These are phyloP conservation scores for Hyperopisus bebe DNA, from an alignment of 2,113 vertebrate species.

Conservation along the genomic window DNA sequence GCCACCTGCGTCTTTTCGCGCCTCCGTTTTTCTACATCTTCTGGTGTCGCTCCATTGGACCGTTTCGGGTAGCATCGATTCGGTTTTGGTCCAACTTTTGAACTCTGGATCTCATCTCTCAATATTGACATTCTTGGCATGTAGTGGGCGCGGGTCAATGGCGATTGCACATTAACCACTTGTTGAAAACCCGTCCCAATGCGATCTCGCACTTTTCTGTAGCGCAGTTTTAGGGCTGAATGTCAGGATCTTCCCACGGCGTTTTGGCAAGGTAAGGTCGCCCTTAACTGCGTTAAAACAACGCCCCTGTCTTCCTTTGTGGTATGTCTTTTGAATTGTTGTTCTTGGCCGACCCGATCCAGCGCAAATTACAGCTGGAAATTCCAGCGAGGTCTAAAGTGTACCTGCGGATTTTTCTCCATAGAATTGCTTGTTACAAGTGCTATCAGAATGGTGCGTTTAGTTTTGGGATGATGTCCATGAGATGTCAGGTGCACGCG, in stretches of 20 bases:
- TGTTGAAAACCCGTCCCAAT: conserved; percentile 26
- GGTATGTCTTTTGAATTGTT: not conserved
- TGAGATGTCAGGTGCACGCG: not conserved
- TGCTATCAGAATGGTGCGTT: not conserved
- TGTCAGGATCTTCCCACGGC: conserved; percentile 10
- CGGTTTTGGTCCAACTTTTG: conserved; percentile 16
- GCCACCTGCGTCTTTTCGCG: not conserved
- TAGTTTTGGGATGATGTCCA: not conserved
- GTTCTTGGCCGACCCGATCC: not conserved
- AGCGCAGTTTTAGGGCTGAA: conserved; percentile 6
- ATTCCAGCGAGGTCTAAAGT: not conserved
- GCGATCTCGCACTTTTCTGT: not conserved
- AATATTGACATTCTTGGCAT: conserved; percentile 35
- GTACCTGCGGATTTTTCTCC: not conserved
- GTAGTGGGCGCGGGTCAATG: conserved; percentile 36
- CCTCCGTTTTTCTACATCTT: not conserved
- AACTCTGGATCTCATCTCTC: conserved; percentile 23
- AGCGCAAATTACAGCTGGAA: not conserved
- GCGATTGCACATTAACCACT: conserved; percentile 47
- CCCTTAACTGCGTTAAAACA: conserved; percentile 8
- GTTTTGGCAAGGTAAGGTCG: conserved; percentile 18
- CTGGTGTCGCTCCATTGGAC: not conserved
- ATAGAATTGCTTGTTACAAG: not conserved
- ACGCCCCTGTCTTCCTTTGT: not conserved
- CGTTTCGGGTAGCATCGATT: conserved; percentile 1